A percentile compares a stretch with the other conserved stretches of the same genome.
phyloP scores from a whole-genome alignment of 2,888 invertebrate genomes.

The Ectemnius cavifrons region DNA sequence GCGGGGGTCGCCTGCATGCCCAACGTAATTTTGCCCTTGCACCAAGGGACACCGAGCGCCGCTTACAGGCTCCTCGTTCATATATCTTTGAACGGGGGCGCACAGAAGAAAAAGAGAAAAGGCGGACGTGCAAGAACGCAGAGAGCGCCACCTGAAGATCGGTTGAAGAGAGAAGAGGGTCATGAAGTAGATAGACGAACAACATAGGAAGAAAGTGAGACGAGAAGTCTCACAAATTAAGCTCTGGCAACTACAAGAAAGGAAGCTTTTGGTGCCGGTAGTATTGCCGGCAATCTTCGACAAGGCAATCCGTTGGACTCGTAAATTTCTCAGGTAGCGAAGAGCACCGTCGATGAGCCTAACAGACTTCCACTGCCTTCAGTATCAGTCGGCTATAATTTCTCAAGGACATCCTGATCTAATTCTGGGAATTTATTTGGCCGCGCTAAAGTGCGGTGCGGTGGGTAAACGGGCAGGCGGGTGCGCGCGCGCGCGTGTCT shows the following conservation, averaged over 20 bases:
- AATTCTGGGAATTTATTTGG: conserved; percentile 52
- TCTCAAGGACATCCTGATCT: conserved; percentile 49
- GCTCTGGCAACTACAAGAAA: conserved; percentile 60
- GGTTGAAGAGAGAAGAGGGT: conserved; percentile 2
- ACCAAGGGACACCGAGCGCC: conserved; percentile 57
- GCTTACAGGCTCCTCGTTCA: conserved; percentile 64
- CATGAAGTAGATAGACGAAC: conserved; percentile 12
- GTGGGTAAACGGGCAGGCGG: too few species aligned
- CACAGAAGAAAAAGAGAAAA: conserved; percentile 28
- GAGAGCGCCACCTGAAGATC: conserved; percentile 15
- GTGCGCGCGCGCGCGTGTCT: conserved; percentile 22
- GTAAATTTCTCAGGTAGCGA: conserved; percentile 65
- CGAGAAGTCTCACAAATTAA: conserved; percentile 73
- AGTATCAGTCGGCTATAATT: conserved; percentile 54
- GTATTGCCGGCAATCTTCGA: conserved; percentile 73
- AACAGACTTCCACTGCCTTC: conserved; percentile 51
- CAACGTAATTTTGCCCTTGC: conserved; percentile 71
- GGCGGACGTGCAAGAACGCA: conserved; percentile 32
- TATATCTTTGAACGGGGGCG: conserved; percentile 68
- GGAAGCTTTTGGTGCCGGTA: conserved; percentile 65
- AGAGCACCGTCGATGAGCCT: conserved; percentile 50
- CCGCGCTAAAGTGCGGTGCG: conserved; percentile 45
- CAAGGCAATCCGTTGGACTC: conserved; percentile 68
- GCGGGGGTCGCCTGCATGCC: conserved; percentile 42
- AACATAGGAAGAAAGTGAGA: conserved; percentile 34